Evolutionary conservation across 2,888 invertebrate genomes (phyloP).

Genomic region (Pyrrhosoma nymphula): DNA sequence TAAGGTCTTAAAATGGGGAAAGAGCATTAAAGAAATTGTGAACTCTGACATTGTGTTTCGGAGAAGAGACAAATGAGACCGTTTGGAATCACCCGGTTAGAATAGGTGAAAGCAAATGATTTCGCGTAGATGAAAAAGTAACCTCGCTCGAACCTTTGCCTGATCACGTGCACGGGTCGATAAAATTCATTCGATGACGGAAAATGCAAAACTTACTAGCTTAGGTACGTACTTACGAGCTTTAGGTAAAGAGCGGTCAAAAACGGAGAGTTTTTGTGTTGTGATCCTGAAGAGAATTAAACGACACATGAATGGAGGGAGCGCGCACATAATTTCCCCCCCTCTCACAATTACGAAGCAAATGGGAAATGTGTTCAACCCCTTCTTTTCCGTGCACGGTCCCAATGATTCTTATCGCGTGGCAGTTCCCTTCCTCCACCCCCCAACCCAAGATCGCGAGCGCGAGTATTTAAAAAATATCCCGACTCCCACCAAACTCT

Average conservation of each 20-base stretch:
- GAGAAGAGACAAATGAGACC: not conserved
- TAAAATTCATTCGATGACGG: not conserved
- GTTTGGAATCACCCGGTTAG: not conserved
- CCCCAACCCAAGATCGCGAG: constrained; percentile 4
- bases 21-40: too few species aligned
- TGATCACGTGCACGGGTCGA: not conserved
- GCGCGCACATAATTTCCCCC: not conserved
- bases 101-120: not conserved
- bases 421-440: not conserved
- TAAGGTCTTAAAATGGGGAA: too few species aligned
- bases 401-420: constrained; percentile 67
- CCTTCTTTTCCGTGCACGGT: constrained; percentile 57
- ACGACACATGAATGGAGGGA: not conserved
- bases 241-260: not conserved
- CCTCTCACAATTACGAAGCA: not conserved
- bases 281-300: not conserved
- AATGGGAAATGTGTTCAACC: constrained; percentile 44
- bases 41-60: too few species aligned
- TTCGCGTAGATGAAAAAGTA: not conserved
- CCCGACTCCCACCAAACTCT: too few species aligned
- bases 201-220: too few species aligned
- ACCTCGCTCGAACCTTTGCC: not conserved
- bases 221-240: not conserved
- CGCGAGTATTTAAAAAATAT: constrained; percentile 53
- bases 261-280: not conserved